Base-by-base conservation (phyloP, 2,797 vertebrate genomes). In the Triplophysa yarkandensis region DNA sequence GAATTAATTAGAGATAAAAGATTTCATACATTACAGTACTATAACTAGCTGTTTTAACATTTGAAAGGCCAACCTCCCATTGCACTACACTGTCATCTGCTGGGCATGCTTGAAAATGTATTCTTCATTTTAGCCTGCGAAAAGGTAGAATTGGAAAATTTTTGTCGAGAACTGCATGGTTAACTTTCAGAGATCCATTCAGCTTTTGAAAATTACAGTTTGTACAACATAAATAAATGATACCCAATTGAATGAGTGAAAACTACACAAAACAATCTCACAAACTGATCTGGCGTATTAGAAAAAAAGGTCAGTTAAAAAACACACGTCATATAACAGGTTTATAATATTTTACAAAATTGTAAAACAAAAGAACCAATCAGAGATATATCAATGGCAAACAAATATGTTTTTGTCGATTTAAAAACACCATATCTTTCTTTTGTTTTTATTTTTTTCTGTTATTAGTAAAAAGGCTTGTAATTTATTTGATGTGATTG, bases 41-140 rank as follows among this genome's bases (percentile, higher is more conserved):
- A n/a, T 41, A 13, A 4, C 13, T 3, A 41, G 16, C 10, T 10
- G 19, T 5, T 68, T 57, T 23, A 19, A 9, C 27, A 32, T 34
- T 2, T 58, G 2, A n/a, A 41, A 6, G 23, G 25, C 52, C 27
- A 30, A n/a, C 6, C 8, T 48, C 48, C 2, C 3, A 25, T 52
- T 60, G 64, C 21, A 28, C 54, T 50, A 58, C 8, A 23, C 17
- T 75, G 41, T 50, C 44, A 48, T 79, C 80, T 82, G 19, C 17
- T 71, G 77, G 23, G 43, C 1, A 2, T 44, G 13, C 4, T 58
- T 41, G 46, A 11, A 71, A 74, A 19, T 62, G 19, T 60, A 62
- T 14, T 3, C 3, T 17, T 2, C 2, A 8, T 2, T 23, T 30
- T 21, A 48, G 8, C 16, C 14, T 30, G 28, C 9, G 16, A 46